Evolutionary conservation across 2,797 vertebrate species (phyloP), one percentile per base, ranked within the genome.

Genomic region (Sebastes cheni): DNA sequence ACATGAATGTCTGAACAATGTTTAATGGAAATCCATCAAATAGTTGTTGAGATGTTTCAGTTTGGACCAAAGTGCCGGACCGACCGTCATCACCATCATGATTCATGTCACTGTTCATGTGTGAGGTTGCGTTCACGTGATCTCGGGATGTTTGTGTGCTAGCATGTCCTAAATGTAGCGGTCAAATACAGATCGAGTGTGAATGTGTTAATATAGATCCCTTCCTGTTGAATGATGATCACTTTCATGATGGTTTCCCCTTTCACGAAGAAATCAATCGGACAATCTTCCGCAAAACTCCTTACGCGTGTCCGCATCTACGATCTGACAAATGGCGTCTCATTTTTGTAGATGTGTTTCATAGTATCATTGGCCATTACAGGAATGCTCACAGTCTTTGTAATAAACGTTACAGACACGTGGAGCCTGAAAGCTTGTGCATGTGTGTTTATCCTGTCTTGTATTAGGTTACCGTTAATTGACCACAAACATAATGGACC

Each of bases 401-500:
- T n/a, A 52, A 82, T 83, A 34, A 61, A 83, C 58, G 9, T 67
- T 62, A 32, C 27, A 34, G 34, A 39, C 60, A 23, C 8, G 27
- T 32, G 32, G 76, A 54, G 65, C 71, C 65, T 89, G 73, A 82
- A 72, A 87, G 84, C 80, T 34, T 54, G 67, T 83, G 4, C 80
- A 66, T 46, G 65, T 50, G 79, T 85, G 71, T 78, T 64, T 77
- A 56, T 73, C 72, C 81, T 46, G 54, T 66, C 82, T 22, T 73
- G 76, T 89, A 80, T 94, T 82, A 73, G 73, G 79, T 94, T 90
- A 91, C 93, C 79, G 67, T 77, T 91, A 92, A 92, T 75, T 89
- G 86, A 93, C 91, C 93, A 83, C 93, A 94, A 89, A 90, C 93
- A 92, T 96, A 95, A 96, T 95, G 94, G 94, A 86, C 67, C 90